phyloP scores from a whole-genome alignment of 2,888 invertebrate species.

The Phorcus lineatus region DNA sequence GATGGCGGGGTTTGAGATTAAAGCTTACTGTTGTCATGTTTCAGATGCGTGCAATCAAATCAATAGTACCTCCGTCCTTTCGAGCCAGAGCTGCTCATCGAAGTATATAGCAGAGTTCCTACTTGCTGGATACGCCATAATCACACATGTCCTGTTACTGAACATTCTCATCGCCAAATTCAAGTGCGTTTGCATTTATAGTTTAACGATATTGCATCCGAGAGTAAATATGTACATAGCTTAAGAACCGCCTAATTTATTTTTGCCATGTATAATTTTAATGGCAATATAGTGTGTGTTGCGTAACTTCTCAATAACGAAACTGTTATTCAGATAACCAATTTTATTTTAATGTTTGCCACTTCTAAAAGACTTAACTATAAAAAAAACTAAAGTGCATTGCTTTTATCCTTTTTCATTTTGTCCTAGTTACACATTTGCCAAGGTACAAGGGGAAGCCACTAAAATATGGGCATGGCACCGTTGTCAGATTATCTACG shows the following conservation, averaged over 20 bases:
- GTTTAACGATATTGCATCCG: too few relatives aligned
- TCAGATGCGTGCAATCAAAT: neutral
- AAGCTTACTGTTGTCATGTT: too few relatives aligned
- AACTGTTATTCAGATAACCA: too few relatives aligned
- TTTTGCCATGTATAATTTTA: too few relatives aligned
- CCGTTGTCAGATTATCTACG: conserved; percentile 68
- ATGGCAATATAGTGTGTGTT: too few relatives aligned
- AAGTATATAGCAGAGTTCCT: conserved; percentile 61
- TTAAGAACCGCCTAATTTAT: too few relatives aligned
- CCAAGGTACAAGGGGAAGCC: conserved; percentile 65
- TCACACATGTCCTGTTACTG: conserved; percentile 71
- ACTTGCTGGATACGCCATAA: conserved; percentile 69
- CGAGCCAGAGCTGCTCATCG: conserved; percentile 4
- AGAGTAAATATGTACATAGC: too few relatives aligned
- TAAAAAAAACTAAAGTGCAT: too few relatives aligned
- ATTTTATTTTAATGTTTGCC: too few relatives aligned
- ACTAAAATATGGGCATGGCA: conserved; percentile 71
- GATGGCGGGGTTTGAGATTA: too few relatives aligned
- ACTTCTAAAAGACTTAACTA: too few relatives aligned
- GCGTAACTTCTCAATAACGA: too few relatives aligned
- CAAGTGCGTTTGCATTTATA: conserved; percentile 56
- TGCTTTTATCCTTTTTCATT: neutral
- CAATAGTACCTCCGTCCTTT: conserved; percentile 23
- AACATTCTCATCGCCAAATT: conserved; percentile 75
- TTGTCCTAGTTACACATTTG: conserved; percentile 65